Evolutionary conservation across 1,140 invertebrate species (phyloP).

Genomic region (Lepeophtheirus salmonis): DNA sequence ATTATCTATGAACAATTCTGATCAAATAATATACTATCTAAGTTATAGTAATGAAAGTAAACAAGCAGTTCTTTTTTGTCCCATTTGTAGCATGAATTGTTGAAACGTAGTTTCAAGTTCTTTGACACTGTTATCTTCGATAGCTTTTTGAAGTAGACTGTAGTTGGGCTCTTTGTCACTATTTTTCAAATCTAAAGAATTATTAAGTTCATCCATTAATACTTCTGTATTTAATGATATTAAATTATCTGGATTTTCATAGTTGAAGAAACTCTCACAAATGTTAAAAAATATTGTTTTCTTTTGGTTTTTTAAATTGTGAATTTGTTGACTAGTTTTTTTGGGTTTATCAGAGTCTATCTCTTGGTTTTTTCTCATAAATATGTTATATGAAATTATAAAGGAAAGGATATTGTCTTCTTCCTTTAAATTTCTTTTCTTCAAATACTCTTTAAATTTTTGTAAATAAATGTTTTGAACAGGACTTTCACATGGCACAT

Average conservation of each 20-base stretch:
- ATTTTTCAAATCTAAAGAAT: neutral
- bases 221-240: neutral
- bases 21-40: too few relatives aligned
- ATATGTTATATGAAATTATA: neutral
- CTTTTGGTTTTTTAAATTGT: neutral
- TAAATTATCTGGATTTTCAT: neutral
- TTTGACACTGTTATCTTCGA: neutral
- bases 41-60: neutral
- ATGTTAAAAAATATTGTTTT: neutral
- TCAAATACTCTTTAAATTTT: slow-evolving; percentile 1
- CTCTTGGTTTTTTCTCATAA: neutral
- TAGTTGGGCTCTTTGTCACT: neutral
- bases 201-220: neutral
- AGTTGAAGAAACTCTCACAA: neutral
- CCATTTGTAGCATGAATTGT: neutral
- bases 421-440: neutral
- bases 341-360: neutral
- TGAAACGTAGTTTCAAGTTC: neutral
- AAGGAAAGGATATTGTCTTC: neutral
- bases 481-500: neutral
- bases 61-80: neutral
- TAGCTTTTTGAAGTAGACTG: neutral
- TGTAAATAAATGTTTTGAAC: neutral
- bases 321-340: neutral
- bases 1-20: too few relatives aligned